These are phyloP conservation scores for Eurypyga helias DNA, from an alignment of 2,113 vertebrate species.

Conservation along the genomic window DNA sequence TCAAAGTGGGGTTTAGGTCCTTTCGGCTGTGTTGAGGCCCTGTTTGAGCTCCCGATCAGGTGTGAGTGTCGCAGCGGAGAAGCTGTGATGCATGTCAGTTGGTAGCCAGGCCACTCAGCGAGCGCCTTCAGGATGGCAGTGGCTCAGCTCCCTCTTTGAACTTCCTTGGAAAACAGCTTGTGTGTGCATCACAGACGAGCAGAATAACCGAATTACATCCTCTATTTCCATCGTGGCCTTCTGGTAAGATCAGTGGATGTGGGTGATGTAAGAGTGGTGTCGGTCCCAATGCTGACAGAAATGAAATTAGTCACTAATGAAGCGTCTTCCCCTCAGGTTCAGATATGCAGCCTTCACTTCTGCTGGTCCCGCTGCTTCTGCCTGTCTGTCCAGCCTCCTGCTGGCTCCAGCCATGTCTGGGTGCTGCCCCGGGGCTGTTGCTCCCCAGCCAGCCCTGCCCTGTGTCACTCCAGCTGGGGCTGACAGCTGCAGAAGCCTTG, in stretches of 20 bases:
- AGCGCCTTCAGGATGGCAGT: not conserved
- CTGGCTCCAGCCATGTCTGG: not conserved
- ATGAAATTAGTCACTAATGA: not conserved
- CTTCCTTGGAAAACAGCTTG: not conserved
- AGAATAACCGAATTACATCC: not conserved
- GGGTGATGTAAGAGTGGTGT: not conserved
- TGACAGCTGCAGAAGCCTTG: not conserved
- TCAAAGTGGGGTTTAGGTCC: not conserved
- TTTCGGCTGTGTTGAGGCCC: not conserved
- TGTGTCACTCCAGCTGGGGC: accelerated
- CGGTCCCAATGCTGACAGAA: not conserved
- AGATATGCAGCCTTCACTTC: not conserved
- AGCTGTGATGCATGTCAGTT: not conserved
- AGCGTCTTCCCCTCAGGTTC: not conserved
- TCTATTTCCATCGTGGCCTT: not conserved
- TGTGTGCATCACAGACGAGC: not conserved
- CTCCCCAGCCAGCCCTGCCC: not conserved
- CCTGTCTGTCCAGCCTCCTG: not conserved
- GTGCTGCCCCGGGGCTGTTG: not conserved
- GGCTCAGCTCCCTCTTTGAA: not conserved
- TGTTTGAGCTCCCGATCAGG: not conserved
- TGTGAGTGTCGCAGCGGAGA: not conserved
- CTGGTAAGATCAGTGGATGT: not conserved
- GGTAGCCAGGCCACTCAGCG: not conserved
- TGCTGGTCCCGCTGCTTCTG: not conserved